Evolutionary conservation across 1,140 invertebrate genomes (phyloP).

Genomic region (Macrocentrus cingulum): DNA sequence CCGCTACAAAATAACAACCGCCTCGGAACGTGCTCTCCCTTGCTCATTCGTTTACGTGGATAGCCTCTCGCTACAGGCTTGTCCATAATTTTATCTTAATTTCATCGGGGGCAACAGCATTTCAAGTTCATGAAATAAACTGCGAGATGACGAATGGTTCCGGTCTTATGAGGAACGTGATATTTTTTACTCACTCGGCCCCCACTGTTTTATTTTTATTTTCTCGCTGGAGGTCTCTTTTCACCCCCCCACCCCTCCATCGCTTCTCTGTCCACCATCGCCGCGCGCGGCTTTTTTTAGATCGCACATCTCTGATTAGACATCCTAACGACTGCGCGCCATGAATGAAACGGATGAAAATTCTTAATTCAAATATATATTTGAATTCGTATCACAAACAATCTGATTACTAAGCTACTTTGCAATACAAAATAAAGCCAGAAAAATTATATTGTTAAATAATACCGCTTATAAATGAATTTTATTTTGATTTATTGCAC

Average conservation of each 20-base stretch:
- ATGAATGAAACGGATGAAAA: too few relatives aligned
- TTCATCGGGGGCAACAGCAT: constrained; percentile 35
- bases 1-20: not conserved
- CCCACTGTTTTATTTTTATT: constrained; percentile 2
- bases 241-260: not conserved
- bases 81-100: constrained; percentile 55
- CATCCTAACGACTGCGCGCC: constrained; percentile 28
- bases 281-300: constrained; percentile 30
- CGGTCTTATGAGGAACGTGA: constrained; percentile 40
- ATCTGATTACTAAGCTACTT: too few relatives aligned
- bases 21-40: constrained; percentile 18
- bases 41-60: constrained; percentile 33
- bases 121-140: constrained; percentile 44
- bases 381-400: too few relatives aligned
- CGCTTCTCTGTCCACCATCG: constrained; percentile 13
- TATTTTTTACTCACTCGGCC: constrained; percentile 18
- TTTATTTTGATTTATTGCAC: too few relatives aligned
- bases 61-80: constrained; percentile 44
- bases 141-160: constrained; percentile 45
- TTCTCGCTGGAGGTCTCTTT: constrained; percentile 13
- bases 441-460: too few relatives aligned
- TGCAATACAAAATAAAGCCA: too few relatives aligned
- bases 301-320: constrained; percentile 41
- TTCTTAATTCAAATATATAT: too few relatives aligned
- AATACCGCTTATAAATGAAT: too few relatives aligned